Evolutionary conservation across 1,140 invertebrate genomes (phyloP).

Genomic region (Andricus grossulariae): DNA sequence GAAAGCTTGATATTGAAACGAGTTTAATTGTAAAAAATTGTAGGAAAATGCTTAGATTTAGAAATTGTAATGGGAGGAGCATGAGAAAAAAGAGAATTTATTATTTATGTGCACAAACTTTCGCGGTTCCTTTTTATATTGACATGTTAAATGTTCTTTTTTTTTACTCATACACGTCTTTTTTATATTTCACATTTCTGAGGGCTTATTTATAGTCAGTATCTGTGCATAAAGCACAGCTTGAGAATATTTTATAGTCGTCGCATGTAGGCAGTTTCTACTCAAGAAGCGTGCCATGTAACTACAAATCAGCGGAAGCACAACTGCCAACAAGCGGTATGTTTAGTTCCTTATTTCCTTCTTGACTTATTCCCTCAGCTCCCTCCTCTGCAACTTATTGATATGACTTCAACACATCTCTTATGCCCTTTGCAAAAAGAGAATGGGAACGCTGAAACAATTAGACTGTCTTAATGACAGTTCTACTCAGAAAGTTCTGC

Average conservation of each 20-base stretch:
- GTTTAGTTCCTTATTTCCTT: background rate
- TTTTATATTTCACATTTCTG: background rate
- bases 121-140: too few relatives aligned
- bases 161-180: background rate
- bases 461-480: too few relatives aligned
- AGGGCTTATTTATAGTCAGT: slow-evolving; percentile 14
- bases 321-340: slow-evolving; percentile 21
- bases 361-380: too few relatives aligned
- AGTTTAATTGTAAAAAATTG: too few relatives aligned
- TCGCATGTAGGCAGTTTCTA: slow-evolving; percentile 20
- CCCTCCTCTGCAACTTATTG: background rate
- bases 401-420: background rate
- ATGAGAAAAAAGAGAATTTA: too few relatives aligned
- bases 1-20: too few relatives aligned
- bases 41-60: too few relatives aligned
- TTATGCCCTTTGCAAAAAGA: background rate
- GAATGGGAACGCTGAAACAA: background rate
- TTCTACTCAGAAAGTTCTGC: too few relatives aligned
- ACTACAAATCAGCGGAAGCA: slow-evolving; percentile 20
- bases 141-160: too few relatives aligned
- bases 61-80: too few relatives aligned
- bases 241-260: slow-evolving; percentile 30
- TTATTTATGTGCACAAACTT: too few relatives aligned
- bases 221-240: slow-evolving; percentile 24
- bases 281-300: slow-evolving; percentile 24